phyloP scores from a whole-genome alignment of 2,113 vertebrate species.

The Burhinus oedicnemus region DNA sequence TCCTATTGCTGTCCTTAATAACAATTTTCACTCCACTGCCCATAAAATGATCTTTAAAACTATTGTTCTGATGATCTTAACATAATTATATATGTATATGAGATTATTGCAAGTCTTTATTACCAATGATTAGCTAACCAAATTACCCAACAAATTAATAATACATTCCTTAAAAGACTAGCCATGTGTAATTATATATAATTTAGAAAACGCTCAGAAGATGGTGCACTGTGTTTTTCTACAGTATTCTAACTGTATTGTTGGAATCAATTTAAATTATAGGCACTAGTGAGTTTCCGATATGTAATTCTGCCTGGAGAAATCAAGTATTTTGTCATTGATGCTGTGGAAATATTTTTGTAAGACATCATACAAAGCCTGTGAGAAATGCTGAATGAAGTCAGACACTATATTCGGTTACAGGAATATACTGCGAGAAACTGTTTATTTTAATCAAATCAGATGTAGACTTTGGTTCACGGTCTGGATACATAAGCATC shows the following conservation, averaged over 20 bases:
- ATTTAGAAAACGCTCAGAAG: constrained; percentile 3
- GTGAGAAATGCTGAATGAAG: background rate
- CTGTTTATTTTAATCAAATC: background rate
- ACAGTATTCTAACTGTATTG: background rate
- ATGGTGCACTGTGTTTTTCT: background rate
- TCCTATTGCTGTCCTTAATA: background rate
- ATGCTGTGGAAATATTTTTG: background rate
- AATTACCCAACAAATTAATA: constrained; percentile 27
- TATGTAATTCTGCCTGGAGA: background rate
- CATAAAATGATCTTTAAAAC: constrained; percentile 17
- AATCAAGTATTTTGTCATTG: background rate
- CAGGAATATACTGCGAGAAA: background rate
- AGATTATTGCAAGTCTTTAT: constrained; percentile 41
- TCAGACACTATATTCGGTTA: background rate
- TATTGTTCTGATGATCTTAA: constrained; percentile 34
- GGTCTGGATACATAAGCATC: background rate
- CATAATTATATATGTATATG: background rate
- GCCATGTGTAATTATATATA: background rate
- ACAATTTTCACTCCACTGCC: constrained; percentile 24
- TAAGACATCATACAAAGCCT: constrained; percentile 2
- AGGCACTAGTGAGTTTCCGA: background rate
- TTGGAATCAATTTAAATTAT: background rate
- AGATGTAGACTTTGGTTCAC: background rate
- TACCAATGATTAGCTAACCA: constrained; percentile 47
- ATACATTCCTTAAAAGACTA: constrained; percentile 16